Evolutionary conservation across 1,140 invertebrate species (phyloP).

Genomic region (Drosophila murphyi): DNA sequence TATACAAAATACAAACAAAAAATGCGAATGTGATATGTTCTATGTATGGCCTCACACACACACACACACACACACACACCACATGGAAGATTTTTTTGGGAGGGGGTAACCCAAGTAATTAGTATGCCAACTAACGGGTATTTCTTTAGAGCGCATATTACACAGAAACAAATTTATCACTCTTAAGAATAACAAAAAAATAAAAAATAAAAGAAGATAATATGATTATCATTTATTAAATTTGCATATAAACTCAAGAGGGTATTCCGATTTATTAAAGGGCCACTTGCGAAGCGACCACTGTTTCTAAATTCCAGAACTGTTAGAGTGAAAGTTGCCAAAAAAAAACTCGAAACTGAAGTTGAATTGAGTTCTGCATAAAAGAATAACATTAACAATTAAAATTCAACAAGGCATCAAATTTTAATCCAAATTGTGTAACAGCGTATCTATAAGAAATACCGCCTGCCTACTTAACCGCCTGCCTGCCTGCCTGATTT

Average conservation of each 20-base stretch:
- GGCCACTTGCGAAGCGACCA: too few species aligned
- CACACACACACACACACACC: conserved; percentile 3
- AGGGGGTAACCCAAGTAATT: conserved; percentile 1
- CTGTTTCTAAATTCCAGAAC: too few species aligned
- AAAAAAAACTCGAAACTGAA: too few species aligned
- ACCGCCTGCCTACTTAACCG: conserved; percentile 6
- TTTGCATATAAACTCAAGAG: too few species aligned
- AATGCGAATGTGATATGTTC: conserved; percentile 34
- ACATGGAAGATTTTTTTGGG: conserved; percentile 1
- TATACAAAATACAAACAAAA: conserved; percentile 29
- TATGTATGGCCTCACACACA: conserved; percentile 26
- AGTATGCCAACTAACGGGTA: conserved; percentile 13
- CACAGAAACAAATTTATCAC: neutral
- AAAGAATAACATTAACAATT: neutral
- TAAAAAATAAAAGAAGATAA: too few species aligned
- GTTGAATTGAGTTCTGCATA: too few species aligned
- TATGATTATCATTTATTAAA: too few species aligned
- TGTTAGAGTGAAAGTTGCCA: too few species aligned
- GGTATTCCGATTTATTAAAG: too few species aligned
- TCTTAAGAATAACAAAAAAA: too few species aligned
- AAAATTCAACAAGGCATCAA: neutral
- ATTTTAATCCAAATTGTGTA: neutral
- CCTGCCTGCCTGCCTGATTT: conserved; percentile 15
- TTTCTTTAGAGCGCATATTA: neutral
- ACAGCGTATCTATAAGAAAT: neutral